Conservation (phyloP, 2,113 vertebrate genomes). For the Hirundichthys speculiger region DNA sequence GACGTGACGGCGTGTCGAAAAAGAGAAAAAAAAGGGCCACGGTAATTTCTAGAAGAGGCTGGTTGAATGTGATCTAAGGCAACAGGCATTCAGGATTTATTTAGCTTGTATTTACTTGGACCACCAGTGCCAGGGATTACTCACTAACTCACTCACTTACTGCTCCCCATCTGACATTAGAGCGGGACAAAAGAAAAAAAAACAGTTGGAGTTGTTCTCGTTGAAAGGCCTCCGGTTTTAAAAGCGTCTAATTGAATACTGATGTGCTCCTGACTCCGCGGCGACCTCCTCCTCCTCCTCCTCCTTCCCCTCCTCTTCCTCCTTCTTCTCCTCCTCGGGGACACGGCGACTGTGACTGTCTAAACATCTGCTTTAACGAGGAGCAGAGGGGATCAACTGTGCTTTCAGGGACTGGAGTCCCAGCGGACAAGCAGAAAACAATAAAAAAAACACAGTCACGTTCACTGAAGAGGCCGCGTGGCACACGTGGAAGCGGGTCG, state of each 20-base stretch:
- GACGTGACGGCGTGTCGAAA: constrained; percentile 22
- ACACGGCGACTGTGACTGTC: constrained; percentile 34
- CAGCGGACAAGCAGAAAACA: constrained; percentile 15
- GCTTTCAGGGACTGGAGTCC: constrained; percentile 5
- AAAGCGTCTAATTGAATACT: constrained; percentile 70
- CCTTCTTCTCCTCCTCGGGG: no score
- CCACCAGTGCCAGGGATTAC: constrained; percentile 19
- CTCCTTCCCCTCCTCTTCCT: constrained; percentile 36
- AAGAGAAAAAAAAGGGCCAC: constrained; percentile 22
- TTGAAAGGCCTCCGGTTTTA: constrained; percentile 61
- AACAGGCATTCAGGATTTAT: constrained; percentile 48
- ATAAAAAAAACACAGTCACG: no score
- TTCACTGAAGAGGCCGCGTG: constrained; percentile 13
- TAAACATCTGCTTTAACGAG: constrained; percentile 65
- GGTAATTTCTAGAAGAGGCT: constrained; percentile 3
- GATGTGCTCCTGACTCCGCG: constrained; percentile 66
- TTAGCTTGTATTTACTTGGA: constrained; percentile 13
- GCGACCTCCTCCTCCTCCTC: constrained; percentile 37
- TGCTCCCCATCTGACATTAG: constrained; percentile 37
- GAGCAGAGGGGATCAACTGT: constrained; percentile 51
- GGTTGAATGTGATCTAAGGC: constrained; percentile 41
- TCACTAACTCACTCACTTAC: constrained; percentile 2
- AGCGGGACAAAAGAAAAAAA: constrained; percentile 13
- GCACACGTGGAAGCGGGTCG: background rate
- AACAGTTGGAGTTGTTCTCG: background rate